These are phyloP conservation scores for Netelia inedita DNA, from an alignment of 2,888 invertebrate species.

Conservation along the genomic window DNA sequence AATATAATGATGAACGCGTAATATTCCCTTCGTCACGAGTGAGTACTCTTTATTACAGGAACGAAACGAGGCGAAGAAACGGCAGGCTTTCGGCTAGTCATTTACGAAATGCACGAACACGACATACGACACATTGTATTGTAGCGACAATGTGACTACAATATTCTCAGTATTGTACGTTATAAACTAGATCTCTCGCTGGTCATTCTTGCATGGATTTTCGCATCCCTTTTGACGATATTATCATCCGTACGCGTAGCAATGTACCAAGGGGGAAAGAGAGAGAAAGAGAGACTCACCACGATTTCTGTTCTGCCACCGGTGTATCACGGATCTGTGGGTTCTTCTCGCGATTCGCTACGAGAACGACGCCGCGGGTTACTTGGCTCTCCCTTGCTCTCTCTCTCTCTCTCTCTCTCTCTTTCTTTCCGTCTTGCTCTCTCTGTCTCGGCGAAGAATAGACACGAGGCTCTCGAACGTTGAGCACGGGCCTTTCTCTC, in stretches of 20 bases:
- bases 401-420: conserved; percentile 18
- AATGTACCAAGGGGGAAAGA: conserved; percentile 12
- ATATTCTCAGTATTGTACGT: conserved; percentile 56
- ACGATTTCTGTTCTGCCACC: conserved; percentile 64
- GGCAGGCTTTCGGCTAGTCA: conserved; percentile 56
- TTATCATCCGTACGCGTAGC: conserved; percentile 72
- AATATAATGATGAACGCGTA: conserved; percentile 42
- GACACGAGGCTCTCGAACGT: conserved; percentile 63
- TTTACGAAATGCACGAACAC: conserved; percentile 50
- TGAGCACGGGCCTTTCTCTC: conserved; percentile 24
- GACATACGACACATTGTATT: neutral
- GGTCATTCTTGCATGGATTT: conserved; percentile 76
- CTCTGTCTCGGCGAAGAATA: conserved; percentile 60
- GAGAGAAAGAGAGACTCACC: conserved; percentile 62
- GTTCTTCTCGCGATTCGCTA: conserved; percentile 77
- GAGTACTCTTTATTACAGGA: conserved; percentile 27
- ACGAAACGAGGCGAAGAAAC: conserved; percentile 29
- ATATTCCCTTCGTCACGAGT: conserved; percentile 36
- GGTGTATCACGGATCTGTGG: conserved; percentile 66
- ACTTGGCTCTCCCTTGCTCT: conserved; percentile 33
- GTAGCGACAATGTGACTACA: neutral
- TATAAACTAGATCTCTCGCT: conserved; percentile 75
- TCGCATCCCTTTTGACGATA: conserved; percentile 75
- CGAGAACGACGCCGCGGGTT: conserved; percentile 71
- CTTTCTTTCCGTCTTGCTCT: conserved; percentile 3